phyloP scores from a whole-genome alignment of 2,888 invertebrate genomes.

The Drosophila robusta region DNA sequence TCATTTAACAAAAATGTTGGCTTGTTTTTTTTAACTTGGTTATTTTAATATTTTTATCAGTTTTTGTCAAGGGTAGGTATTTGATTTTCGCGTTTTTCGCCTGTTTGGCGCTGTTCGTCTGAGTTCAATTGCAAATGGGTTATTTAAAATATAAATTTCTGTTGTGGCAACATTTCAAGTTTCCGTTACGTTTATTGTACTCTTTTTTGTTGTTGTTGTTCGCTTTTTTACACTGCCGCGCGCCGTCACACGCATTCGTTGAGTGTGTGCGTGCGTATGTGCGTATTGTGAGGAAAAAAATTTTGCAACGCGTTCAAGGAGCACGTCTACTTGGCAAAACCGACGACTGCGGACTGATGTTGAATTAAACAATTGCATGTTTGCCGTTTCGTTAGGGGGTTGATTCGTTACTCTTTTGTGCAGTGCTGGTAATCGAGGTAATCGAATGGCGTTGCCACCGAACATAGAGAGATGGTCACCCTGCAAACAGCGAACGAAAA shows the following conservation, averaged over 20 bases:
- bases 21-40: constrained; percentile 47
- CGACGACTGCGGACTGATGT: constrained; percentile 77
- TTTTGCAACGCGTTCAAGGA: constrained; percentile 62
- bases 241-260: constrained; percentile 54
- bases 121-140: neutral
- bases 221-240: constrained; percentile 36
- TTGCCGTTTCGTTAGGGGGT: constrained; percentile 36
- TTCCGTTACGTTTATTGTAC: neutral
- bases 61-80: neutral
- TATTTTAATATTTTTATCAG: neutral
- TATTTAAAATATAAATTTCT: neutral
- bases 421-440: constrained; percentile 19
- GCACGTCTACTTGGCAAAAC: constrained; percentile 82
- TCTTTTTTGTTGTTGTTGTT: constrained; percentile 19
- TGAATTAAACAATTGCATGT: constrained; percentile 39
- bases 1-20: constrained; percentile 55
- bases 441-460: constrained; percentile 30
- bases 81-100: neutral
- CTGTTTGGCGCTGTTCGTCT: too few species aligned
- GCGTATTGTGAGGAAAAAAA: constrained; percentile 38
- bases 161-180: constrained; percentile 31
- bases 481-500: neutral
- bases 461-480: constrained; percentile 23
- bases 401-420: constrained; percentile 3
- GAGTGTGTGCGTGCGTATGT: constrained; percentile 36